Base-by-base conservation (phyloP, 2,797 vertebrate genomes). In the Clamator glandarius region DNA sequence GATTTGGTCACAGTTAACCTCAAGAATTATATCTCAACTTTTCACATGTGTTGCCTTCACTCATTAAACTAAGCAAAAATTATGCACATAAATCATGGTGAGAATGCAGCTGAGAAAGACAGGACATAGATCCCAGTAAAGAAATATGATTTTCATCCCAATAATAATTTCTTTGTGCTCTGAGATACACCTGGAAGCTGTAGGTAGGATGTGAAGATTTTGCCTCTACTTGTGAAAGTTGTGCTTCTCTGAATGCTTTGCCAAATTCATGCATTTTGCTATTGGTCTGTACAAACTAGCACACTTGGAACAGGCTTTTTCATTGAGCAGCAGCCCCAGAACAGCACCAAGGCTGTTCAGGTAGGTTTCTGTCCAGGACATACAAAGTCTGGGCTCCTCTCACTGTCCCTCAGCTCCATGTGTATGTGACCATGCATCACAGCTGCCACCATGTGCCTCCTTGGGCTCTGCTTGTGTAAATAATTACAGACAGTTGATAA, bases 401-500 rank as follows among this genome's bases (percentile, higher is more conserved):
- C 18, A 3, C 21, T 6, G 33, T 55, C 25, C 42, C 59, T 75
- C 73, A 54, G 63, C n/a, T 66, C 63, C 74, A 90, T 55, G 80
- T 91, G 66, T 29, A 6, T 0, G n/a, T 21, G 8, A 59, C 83
- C 48, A 2, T 55, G 75, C 12, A 5, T 89, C 87, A 87, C 78
- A 44, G 63, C 80, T 75, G 93, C 90, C 91, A 92, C 85, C 0
- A 0, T 33, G 35, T 41, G 44, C 80, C 83, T 89, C 59, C 88
- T 58, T 3, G 2, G 82, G 74, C 70, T 94, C 84, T 15, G 63
- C 0, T 69, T 84, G 48, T 82, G 96, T 25, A 91, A 96, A 96
- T 89, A 96, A 92, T 77, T 95, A 80, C 86, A 63, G 86, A 78
- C n/a, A 89, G 87, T 12, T 87, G 89, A 93, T 90, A 92, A 96